phyloP scores from a whole-genome alignment of 1,140 invertebrate genomes.

The Rhagoletis zephyria region DNA sequence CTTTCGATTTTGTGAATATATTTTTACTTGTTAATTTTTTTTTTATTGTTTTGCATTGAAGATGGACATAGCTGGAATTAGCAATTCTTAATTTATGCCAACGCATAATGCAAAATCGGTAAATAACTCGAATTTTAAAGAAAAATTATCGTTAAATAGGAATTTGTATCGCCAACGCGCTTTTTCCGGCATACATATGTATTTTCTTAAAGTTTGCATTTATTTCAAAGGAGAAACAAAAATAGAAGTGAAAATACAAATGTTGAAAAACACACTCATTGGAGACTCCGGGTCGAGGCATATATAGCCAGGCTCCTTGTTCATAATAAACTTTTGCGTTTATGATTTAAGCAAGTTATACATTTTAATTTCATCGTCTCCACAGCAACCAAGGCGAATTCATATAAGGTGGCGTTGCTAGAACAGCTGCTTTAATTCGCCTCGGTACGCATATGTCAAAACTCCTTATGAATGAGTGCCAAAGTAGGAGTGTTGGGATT shows the following conservation, averaged over 20 bases:
- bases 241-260: background rate
- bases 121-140: conserved; percentile 55
- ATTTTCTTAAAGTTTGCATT: conserved; percentile 32
- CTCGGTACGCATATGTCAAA: too few relatives aligned
- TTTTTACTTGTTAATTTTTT: background rate
- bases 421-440: too few relatives aligned
- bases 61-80: conserved; percentile 62
- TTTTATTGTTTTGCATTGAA: conserved; percentile 44
- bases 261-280: too few relatives aligned
- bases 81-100: conserved; percentile 58
- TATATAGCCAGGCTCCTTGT: too few relatives aligned
- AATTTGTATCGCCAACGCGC: conserved; percentile 8
- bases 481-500: too few relatives aligned
- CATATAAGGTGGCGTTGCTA: too few relatives aligned
- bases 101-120: conserved; percentile 56
- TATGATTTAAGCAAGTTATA: too few relatives aligned
- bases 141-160: background rate
- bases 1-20: conserved; percentile 38
- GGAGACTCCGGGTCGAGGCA: too few relatives aligned
- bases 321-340: too few relatives aligned
- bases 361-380: too few relatives aligned
- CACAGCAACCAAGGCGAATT: too few relatives aligned
- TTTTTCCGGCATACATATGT: background rate
- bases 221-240: conserved; percentile 13
- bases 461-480: too few relatives aligned